Conservation (phyloP, 2,113 vertebrate species). For the Calyptomena viridis region DNA sequence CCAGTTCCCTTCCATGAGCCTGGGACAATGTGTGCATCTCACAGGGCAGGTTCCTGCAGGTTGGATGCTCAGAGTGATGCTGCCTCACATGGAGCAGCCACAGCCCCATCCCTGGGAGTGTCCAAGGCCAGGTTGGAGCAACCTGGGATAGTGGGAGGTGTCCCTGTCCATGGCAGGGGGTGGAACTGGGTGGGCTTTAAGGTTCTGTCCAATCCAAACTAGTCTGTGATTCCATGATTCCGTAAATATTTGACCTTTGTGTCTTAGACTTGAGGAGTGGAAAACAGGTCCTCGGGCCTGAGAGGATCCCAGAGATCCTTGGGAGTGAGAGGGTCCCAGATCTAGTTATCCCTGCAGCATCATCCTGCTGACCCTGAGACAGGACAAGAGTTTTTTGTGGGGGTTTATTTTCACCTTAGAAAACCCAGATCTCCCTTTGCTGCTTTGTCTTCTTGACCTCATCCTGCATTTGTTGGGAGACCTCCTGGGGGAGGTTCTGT, state of each 20-base stretch:
- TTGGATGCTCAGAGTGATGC: neutral
- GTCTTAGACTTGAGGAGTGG: neutral
- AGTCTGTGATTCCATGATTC: no score
- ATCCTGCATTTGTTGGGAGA: no score
- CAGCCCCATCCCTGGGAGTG: neutral
- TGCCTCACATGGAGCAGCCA: neutral
- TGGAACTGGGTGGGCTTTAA: neutral
- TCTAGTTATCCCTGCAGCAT: neutral
- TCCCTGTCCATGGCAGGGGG: neutral
- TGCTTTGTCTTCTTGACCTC: no score
- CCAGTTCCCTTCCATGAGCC: neutral
- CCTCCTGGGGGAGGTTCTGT: no score
- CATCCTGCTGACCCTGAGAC: neutral
- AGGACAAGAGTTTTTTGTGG: no score
- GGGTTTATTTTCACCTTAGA: neutral
- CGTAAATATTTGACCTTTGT: neutral
- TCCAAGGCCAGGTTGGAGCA: neutral
- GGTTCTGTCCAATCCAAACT: no score
- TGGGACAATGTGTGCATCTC: neutral
- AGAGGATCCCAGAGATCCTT: neutral
- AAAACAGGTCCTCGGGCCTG: neutral
- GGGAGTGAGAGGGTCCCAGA: accelerated
- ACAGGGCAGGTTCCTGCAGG: neutral
- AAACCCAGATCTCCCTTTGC: neutral
- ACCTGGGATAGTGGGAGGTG: accelerated